Evolutionary conservation across 2,113 vertebrate genomes (phyloP).

Genomic region (Vimba vimba): DNA sequence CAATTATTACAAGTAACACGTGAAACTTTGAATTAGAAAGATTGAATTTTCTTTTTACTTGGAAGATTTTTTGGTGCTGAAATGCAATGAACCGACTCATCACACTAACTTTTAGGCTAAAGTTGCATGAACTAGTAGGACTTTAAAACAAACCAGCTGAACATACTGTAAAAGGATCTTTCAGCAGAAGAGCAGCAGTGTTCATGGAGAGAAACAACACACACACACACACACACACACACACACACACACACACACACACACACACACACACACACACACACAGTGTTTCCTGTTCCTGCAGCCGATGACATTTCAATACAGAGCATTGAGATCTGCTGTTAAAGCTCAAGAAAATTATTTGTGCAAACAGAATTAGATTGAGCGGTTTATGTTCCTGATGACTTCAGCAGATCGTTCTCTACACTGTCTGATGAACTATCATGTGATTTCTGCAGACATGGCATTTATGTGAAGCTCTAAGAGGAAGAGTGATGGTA

Average conservation of each 20-base stretch:
- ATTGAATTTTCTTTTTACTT: too few species aligned
- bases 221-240: background rate
- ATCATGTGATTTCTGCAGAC: background rate
- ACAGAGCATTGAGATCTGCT: background rate
- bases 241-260: background rate
- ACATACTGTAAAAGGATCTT: background rate
- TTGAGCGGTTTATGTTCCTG: background rate
- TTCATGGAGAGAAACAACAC: background rate
- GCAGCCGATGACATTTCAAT: background rate
- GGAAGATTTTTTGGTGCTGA: background rate
- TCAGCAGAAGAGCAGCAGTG: background rate
- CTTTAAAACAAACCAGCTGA: background rate
- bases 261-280: background rate
- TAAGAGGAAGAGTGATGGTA: background rate
- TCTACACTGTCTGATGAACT: background rate
- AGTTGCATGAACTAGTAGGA: background rate
- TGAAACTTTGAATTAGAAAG: too few species aligned
- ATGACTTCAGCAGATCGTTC: background rate
- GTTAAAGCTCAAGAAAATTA: background rate
- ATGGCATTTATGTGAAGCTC: background rate
- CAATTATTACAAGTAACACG: too few species aligned
- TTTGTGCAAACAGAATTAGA: background rate
- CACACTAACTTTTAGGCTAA: too few species aligned
- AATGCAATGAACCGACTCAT: background rate
- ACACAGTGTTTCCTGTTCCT: constrained; percentile 17